Evolutionary conservation across 2,113 vertebrate genomes (phyloP).

Genomic region (Neogale vison): DNA sequence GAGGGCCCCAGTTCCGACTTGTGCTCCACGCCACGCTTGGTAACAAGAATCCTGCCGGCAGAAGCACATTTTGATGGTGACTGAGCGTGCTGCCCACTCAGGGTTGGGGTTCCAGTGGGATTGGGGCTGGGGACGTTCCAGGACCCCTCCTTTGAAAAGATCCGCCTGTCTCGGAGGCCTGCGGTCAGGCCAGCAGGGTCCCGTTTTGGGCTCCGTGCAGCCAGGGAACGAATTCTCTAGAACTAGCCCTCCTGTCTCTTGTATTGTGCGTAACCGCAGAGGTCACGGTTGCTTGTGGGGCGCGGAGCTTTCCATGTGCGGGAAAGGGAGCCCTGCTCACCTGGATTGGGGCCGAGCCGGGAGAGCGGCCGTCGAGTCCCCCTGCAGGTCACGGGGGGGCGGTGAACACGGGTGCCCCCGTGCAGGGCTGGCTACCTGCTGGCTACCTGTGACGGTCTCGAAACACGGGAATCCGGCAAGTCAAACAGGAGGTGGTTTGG

Average conservation of each 20-base stretch:
- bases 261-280: background rate
- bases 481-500: background rate
- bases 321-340: background rate
- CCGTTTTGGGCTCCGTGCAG: background rate
- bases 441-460: background rate
- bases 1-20: background rate
- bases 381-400: rapidly evolving
- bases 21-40: too few relatives aligned
- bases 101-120: background rate
- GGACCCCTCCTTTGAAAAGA: background rate
- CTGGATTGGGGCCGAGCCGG: too few relatives aligned
- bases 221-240: background rate
- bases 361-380: background rate
- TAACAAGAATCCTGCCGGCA: too few relatives aligned
- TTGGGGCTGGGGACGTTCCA: background rate
- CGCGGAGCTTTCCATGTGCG: background rate
- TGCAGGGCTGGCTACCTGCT: background rate
- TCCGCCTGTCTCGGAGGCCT: background rate
- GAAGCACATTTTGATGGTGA: background rate
- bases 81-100: background rate
- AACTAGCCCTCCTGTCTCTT: background rate
- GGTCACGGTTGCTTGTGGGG: background rate
- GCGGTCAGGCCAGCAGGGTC: background rate
- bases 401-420: background rate
- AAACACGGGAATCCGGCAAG: background rate